Evolutionary conservation across 2,113 vertebrate species (phyloP).

Genomic region (Neodon shergylaensis): DNA sequence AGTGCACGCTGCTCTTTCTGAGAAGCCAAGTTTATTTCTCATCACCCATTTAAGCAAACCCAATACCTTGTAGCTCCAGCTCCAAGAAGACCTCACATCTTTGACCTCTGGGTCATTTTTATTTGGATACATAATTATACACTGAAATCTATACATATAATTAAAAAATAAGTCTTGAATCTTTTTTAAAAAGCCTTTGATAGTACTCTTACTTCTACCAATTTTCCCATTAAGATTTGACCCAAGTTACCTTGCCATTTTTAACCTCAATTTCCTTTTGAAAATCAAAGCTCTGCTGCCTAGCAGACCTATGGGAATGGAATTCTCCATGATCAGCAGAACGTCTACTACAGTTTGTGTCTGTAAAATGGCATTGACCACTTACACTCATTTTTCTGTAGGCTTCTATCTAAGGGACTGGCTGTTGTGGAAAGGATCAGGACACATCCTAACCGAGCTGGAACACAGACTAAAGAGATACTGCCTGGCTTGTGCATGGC

Average conservation of each 20-base stretch:
- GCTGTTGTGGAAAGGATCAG: neutral
- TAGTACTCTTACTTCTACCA: neutral
- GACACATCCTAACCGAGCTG: neutral
- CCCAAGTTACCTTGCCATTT: neutral
- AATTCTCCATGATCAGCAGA: neutral
- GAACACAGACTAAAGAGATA: neutral
- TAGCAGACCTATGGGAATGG: neutral
- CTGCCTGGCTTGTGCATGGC: neutral
- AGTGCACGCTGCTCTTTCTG: neutral
- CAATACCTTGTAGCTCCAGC: neutral
- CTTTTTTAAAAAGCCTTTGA: neutral
- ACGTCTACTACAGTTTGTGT: neutral
- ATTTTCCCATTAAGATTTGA: neutral
- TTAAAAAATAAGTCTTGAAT: neutral
- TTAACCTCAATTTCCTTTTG: conserved; percentile 16
- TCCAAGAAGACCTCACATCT: neutral
- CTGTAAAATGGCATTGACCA: neutral
- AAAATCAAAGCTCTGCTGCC: neutral
- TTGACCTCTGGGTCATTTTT: neutral
- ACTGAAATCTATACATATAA: neutral
- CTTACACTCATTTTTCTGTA: neutral
- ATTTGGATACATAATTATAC: neutral
- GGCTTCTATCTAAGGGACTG: neutral
- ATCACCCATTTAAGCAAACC: neutral
- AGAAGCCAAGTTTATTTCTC: neutral